Percentiles rank a stretch among this genome's conserved stretches.
Conservation (phyloP, 2,888 invertebrate genomes). For the Drepana falcataria region DNA sequence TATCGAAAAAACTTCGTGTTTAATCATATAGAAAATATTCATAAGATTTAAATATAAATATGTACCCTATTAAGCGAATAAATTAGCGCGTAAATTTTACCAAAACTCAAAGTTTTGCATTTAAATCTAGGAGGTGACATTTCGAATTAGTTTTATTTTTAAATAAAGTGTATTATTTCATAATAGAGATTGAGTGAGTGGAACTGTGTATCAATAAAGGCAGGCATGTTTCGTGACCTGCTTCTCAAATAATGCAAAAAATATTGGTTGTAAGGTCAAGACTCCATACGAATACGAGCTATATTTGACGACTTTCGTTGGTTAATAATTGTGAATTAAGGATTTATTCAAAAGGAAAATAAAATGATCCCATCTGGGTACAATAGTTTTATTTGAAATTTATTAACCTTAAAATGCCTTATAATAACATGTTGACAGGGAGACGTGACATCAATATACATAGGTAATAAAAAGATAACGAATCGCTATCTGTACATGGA, state of each 20-base stretch:
- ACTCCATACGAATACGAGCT: neutral
- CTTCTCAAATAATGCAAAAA: neutral
- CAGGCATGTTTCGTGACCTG: neutral
- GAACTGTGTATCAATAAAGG: neutral
- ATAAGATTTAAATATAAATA: too few relatives aligned
- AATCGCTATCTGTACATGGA: too few relatives aligned
- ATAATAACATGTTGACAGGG: too few relatives aligned
- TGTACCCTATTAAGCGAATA: neutral
- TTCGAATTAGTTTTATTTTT: constrained; percentile 1
- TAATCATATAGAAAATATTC: too few relatives aligned
- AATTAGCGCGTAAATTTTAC: neutral
- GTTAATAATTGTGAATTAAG: neutral
- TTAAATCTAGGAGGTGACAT: constrained; percentile 7
- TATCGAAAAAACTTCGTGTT: too few relatives aligned
- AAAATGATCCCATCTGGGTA: neutral
- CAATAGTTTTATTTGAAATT: neutral
- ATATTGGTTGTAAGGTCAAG: neutral
- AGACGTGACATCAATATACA: too few relatives aligned
- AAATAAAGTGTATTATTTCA: neutral
- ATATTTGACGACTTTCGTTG: constrained; percentile 3
- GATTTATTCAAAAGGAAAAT: neutral
- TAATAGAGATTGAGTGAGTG: neutral
- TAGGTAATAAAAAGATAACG: too few relatives aligned
- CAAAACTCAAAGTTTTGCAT: constrained; percentile 8
- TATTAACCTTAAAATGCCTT: too few relatives aligned